A percentile compares a stretch with the other conserved stretches of the same genome.
phyloP scores from a whole-genome alignment of 2,888 invertebrate genomes.

The Caenorhabditis plicata region DNA sequence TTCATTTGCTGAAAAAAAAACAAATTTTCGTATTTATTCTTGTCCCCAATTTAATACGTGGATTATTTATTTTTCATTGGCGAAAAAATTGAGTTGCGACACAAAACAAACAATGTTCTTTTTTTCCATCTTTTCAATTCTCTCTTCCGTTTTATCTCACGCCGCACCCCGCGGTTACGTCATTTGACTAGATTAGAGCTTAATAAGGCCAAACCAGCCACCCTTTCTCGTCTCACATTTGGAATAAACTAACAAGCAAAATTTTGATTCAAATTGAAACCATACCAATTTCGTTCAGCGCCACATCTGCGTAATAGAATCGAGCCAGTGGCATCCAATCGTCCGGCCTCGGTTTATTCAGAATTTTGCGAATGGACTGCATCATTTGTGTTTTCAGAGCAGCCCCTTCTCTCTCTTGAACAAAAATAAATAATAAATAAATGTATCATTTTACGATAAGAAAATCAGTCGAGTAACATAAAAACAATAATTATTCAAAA shows the following conservation, averaged over 20 bases:
- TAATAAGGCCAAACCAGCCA: neutral
- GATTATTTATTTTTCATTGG: neutral
- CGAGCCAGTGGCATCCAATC: conserved; percentile 63
- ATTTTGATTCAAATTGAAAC: conserved; percentile 2
- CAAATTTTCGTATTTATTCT: neutral
- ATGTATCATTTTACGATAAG: too few species aligned
- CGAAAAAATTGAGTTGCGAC: neutral
- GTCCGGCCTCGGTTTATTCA: conserved; percentile 63
- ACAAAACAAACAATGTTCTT: too few species aligned
- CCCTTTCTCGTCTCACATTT: neutral
- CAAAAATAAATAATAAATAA: too few species aligned
- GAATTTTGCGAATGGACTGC: conserved; percentile 63
- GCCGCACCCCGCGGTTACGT: too few species aligned
- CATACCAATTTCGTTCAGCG: conserved; percentile 80
- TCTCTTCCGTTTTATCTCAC: too few species aligned
- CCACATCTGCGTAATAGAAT: conserved; percentile 96
- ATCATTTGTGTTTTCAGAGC: conserved; percentile 26
- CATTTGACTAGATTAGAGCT: too few species aligned
- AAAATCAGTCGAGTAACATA: neutral
- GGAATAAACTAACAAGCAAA: too few species aligned
- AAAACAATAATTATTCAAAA: conserved; percentile 1
- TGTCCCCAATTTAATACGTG: too few species aligned
- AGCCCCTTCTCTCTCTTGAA: too few species aligned
- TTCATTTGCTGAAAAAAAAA: conserved; percentile 72
- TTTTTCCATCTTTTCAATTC: too few species aligned